Conservation (phyloP, 2,888 invertebrate species). For the Gastrophysa polygoni region DNA sequence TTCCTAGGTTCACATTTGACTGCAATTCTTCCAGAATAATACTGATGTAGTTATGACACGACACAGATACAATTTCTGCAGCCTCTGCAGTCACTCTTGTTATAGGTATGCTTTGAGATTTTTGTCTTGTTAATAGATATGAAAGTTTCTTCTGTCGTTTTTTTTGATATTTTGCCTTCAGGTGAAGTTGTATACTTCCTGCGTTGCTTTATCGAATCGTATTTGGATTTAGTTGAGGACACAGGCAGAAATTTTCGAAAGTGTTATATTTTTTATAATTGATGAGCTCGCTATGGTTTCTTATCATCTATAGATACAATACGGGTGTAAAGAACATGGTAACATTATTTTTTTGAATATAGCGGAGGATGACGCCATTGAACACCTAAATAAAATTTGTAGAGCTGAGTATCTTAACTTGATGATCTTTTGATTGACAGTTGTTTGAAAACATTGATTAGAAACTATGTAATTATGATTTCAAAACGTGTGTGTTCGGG, state of each 20-base stretch:
- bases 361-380: too few relatives aligned
- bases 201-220: background rate
- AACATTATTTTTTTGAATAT: too few relatives aligned
- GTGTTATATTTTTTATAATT: too few relatives aligned
- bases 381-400: too few relatives aligned
- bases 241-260: background rate
- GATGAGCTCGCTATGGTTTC: too few relatives aligned
- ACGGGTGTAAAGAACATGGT: too few relatives aligned
- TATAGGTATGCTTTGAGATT: constrained; percentile 47
- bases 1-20: constrained; percentile 64
- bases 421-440: too few relatives aligned
- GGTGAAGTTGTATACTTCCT: background rate
- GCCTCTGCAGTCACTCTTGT: constrained; percentile 66
- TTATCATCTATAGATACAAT: too few relatives aligned
- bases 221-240: background rate
- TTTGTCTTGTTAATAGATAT: constrained; percentile 9
- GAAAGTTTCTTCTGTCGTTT: background rate
- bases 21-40: constrained; percentile 76
- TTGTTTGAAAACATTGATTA: too few relatives aligned
- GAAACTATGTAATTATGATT: too few relatives aligned
- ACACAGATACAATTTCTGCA: constrained; percentile 79
- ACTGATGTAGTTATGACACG: constrained; percentile 70
- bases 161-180: background rate
- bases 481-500: too few relatives aligned
- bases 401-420: too few relatives aligned